Percentiles rank a stretch among this genome's conserved stretches.
These are phyloP conservation scores for Selene dorsalis DNA, from an alignment of 2,797 vertebrate species.

Conservation along the genomic window DNA sequence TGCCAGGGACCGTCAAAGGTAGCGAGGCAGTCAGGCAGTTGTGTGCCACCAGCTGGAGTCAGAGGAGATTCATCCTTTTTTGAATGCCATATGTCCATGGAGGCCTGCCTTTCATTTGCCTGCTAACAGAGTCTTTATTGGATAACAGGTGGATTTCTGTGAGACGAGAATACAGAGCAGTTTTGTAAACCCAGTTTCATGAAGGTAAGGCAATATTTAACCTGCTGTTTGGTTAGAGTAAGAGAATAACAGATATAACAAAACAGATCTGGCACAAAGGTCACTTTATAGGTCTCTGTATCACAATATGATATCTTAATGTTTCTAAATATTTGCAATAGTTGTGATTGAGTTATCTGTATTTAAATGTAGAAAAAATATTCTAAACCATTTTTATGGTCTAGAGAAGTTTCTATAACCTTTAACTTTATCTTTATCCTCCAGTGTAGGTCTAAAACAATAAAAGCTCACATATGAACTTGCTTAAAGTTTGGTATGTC, in stretches of 20 bases:
- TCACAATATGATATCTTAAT: background rate
- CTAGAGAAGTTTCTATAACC: background rate
- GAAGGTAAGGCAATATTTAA: constrained; percentile 63
- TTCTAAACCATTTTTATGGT: background rate
- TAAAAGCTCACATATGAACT: background rate
- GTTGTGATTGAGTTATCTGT: background rate
- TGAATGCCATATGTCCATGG: constrained; percentile 42
- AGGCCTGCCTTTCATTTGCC: constrained; percentile 32
- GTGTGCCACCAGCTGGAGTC: constrained; percentile 38
- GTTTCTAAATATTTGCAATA: background rate
- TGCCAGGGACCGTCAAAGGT: constrained; percentile 64
- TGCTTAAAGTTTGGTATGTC: background rate
- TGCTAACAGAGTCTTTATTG: constrained; percentile 40
- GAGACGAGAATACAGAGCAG: constrained; percentile 22
- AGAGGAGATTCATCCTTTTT: constrained; percentile 33
- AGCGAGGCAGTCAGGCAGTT: constrained; percentile 68
- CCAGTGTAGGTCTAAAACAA: background rate
- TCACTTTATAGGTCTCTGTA: background rate
- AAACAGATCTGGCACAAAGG: background rate
- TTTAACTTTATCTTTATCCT: constrained; percentile 1
- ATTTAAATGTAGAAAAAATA: background rate
- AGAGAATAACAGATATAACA: background rate
- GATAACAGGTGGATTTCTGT: constrained; percentile 45
- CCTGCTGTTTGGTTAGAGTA: background rate
- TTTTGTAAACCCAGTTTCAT: constrained; percentile 40